Evolutionary conservation across 2,113 vertebrate genomes (phyloP), one percentile per base, ranked within the genome.

Genomic region (Solea solea): DNA sequence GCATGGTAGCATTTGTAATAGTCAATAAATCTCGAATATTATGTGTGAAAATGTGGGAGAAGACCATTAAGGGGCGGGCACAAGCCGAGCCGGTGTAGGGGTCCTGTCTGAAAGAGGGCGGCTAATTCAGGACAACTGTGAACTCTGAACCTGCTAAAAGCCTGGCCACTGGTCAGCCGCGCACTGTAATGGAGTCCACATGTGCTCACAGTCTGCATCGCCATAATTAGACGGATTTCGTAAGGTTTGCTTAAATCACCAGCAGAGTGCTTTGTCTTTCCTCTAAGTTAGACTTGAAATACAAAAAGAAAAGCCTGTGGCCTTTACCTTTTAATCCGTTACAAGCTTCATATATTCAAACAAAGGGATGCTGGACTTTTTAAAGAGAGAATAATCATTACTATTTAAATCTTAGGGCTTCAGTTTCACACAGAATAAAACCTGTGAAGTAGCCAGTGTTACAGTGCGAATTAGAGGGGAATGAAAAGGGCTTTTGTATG

Each of bases 21-120:
- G 95, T 94, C 96, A 95, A 97, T 98, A 98, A 97, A 98, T 97
- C 94, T 95, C 90, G 96, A 95, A 96, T 96, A 98, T 97, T 97
- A 97, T 93, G 96, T 98, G 97, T 95, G 96, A 98, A 97, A 95
- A 96, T 94, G 94, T 89, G 93, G 72, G 95, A 89, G 95, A 94
- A 80, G 90, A 93, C 95, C 94, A 95, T 98, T 96, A 97, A 94
- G 94, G 94, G 94, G 94, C 94, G 94, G 95, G 96, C 92, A 92
- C 93, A 91, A 86, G 91, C 91, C 92, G 93, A 92, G 94, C 5
- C 93, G 91, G 94, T 90, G 94, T 92, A 95, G 93, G 93, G 85
- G 94, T 95, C 94, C 79, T 85, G 83, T 94, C 92, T 95, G 95
- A 95, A 89, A 93, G 94, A 90, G 89, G 93, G 89, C 85, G 79